Base-by-base conservation (phyloP, 2,888 invertebrate species). In the Amphipyra berbera region DNA sequence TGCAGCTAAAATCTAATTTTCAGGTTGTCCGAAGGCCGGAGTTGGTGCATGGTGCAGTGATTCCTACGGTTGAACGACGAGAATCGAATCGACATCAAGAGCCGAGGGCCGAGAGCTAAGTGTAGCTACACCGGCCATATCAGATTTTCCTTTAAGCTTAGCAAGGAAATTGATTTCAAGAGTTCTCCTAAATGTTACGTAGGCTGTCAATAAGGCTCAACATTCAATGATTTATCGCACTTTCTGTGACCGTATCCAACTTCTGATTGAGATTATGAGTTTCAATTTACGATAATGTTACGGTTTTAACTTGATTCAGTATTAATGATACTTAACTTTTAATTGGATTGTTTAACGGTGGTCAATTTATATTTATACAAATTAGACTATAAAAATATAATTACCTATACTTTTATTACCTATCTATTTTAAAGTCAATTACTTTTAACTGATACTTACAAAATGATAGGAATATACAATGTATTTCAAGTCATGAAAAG, bases 141-240 rank as follows among this genome's bases (percentile, higher is more conserved):
- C 86, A 84, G 83, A 90, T 90, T 92, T 89, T 82, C 74, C 81
- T 84, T 82, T 88, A 88, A 88, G 85, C 82, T 88, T 80, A 64
- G 79, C 76, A 78, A 88, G 90, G 90, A 93, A 93, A 93, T 93
- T 90, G 91, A 90, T 91, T 92, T 89, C 86, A 85, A 83, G 85
- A 90, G 86, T 85, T 87, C 83, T 81, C 80, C 76, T 78, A 87
- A 90, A 89, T 85, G 85, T 87, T 78, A 85, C 82, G 82, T 77
- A 73, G 78, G 80, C 85, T 88, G 87, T 89, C 91, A 88, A 85
- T 87, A 86, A 82, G 79, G 79, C 73, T 79, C 77, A 81, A 74
- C 69, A 79, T 83, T 82, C 79, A 80, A 82, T 87, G 86, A 88
- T 88, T 88, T 86, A 89, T 87, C 78, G 81, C 78, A 72, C 68